A percentile compares a stretch with the other conserved stretches of the same genome.
Conservation (phyloP, 1,140 invertebrate genomes). For the Lamellibrachia luymesi region DNA sequence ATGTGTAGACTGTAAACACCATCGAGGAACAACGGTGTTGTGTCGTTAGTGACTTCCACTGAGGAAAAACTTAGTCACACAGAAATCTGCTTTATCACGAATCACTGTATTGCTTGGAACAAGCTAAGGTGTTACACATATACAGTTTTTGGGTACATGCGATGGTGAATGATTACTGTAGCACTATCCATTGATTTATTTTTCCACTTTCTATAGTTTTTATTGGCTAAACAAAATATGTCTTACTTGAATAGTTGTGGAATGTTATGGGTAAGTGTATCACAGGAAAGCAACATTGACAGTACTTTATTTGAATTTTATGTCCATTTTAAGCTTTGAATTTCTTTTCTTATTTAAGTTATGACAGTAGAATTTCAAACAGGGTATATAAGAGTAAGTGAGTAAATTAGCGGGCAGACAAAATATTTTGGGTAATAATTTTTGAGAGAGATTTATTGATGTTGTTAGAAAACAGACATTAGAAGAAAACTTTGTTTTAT, state of each 20-base stretch:
- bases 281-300: not conserved
- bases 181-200: not conserved
- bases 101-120: not conserved
- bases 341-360: not conserved
- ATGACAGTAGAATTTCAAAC: not conserved
- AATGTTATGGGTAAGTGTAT: too few species aligned
- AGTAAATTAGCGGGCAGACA: not conserved
- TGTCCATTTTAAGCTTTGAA: not conserved
- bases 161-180: too few species aligned
- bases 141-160: not conserved
- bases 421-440: too few species aligned
- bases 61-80: not conserved
- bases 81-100: not conserved
- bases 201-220: not conserved
- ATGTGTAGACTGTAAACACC: not conserved
- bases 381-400: not conserved
- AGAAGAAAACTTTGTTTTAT: too few species aligned
- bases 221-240: not conserved
- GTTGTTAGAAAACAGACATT: too few species aligned
- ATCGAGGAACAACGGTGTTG: not conserved
- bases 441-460: too few species aligned
- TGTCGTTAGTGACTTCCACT: not conserved
- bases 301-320: not conserved
- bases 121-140: not conserved
- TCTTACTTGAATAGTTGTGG: not conserved